These are phyloP conservation scores for Trematomus bernacchii DNA, from an alignment of 2,797 vertebrate genomes.

Conservation along the genomic window DNA sequence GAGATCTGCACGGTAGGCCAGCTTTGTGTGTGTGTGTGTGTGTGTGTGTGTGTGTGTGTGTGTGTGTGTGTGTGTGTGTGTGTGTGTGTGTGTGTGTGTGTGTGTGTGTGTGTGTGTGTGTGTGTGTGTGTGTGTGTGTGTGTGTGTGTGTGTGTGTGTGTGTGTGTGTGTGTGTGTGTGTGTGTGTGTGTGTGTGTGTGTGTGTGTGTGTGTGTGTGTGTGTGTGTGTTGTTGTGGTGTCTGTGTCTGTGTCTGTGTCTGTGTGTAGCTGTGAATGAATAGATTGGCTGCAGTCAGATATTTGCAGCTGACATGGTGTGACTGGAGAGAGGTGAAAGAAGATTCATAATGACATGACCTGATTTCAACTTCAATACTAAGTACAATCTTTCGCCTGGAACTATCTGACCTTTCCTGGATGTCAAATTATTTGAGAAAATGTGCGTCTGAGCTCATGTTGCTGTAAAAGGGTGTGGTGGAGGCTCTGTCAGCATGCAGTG, in stretches of 20 bases:
- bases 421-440: slow-evolving; percentile 37
- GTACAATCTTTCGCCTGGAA: slow-evolving; percentile 19
- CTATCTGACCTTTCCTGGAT: slow-evolving; percentile 9
- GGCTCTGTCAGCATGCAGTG: slow-evolving; percentile 68
- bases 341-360: slow-evolving; percentile 25
- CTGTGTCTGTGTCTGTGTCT: slow-evolving; percentile 30
- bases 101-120: slow-evolving; percentile 35
- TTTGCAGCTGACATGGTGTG: slow-evolving; percentile 41
- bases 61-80: slow-evolving; percentile 16
- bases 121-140: slow-evolving; percentile 14
- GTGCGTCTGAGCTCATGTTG: slow-evolving; percentile 26
- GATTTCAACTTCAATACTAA: slow-evolving; percentile 1
- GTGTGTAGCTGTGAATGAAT: slow-evolving; percentile 33
- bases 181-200: slow-evolving; percentile 43
- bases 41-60: slow-evolving; percentile 37
- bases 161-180: too few relatives aligned
- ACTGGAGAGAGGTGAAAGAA: slow-evolving; percentile 39
- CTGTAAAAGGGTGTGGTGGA: slow-evolving; percentile 51
- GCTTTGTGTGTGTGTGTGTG: slow-evolving; percentile 50
- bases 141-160: slow-evolving; percentile 29
- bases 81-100: slow-evolving; percentile 29
- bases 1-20: slow-evolving; percentile 92
- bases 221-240: too few relatives aligned
- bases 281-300: slow-evolving; percentile 16
- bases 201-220: too few relatives aligned